These are phyloP conservation scores for Parapristionchus giblindavisi DNA, from an alignment of 2,888 invertebrate genomes.

Conservation along the genomic window DNA sequence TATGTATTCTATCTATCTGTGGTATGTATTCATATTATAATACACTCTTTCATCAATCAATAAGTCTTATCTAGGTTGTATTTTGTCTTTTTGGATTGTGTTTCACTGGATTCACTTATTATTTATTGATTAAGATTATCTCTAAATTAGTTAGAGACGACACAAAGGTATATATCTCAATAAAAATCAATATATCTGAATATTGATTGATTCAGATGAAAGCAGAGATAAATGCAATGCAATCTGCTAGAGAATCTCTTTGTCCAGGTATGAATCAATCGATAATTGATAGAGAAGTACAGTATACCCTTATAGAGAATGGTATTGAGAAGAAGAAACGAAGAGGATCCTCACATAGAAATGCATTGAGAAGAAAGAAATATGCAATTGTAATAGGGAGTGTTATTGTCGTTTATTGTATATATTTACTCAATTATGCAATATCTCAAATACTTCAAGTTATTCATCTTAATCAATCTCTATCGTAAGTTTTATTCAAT, in stretches of 20 bases:
- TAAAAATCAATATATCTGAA: conserved; percentile 28
- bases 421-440: conserved; percentile 56
- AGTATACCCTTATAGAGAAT: background rate
- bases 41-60: background rate
- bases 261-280: too few species aligned
- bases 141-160: conserved; percentile 48
- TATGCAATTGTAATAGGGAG: conserved; percentile 61
- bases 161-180: conserved; percentile 8
- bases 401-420: conserved; percentile 57
- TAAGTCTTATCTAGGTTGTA: conserved; percentile 35
- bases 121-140: conserved; percentile 51
- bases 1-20: conserved; percentile 16
- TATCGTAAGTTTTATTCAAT: background rate
- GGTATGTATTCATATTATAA: background rate
- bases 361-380: conserved; percentile 46
- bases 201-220: background rate
- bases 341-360: conserved; percentile 7
- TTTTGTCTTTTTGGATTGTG: conserved; percentile 57
- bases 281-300: background rate
- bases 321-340: conserved; percentile 22
- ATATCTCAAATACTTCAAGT: conserved; percentile 50
- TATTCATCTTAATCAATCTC: conserved; percentile 44
- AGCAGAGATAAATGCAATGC: background rate
- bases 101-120: conserved; percentile 55
- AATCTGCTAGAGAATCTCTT: background rate